Percentiles rank a stretch among this genome's conserved stretches.
Conservation (phyloP, 2,113 vertebrate species). For the Cricetomys ansorgei region DNA sequence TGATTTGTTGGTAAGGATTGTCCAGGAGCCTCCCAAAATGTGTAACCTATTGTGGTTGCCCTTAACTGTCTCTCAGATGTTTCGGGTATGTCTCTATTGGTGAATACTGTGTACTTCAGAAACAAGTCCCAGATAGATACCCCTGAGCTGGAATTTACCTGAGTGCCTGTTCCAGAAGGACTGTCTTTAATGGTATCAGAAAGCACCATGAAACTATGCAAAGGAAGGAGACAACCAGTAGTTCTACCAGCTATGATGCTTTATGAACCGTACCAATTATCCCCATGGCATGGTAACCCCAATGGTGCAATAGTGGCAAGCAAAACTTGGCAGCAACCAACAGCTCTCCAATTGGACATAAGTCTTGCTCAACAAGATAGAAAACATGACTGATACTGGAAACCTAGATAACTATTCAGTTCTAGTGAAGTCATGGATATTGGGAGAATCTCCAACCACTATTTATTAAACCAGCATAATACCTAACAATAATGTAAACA, state of each 20-base stretch:
- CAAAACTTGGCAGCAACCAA: not conserved
- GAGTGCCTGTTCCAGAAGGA: not conserved
- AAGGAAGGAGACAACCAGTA: not conserved
- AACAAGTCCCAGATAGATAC: not conserved
- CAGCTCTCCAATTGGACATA: not conserved
- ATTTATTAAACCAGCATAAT: not conserved
- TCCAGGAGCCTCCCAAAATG: not conserved
- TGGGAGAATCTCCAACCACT: not conserved
- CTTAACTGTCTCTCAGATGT: not conserved
- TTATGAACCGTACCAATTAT: not conserved
- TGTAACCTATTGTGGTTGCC: not conserved
- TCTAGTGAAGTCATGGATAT: not conserved
- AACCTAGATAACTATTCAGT: too few species aligned
- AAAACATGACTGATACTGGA: not conserved
- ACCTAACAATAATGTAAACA: not conserved
- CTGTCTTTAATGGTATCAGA: not conserved
- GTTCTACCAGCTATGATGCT: too few species aligned
- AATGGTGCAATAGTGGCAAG: rapidly evolving
- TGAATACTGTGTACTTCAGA: not conserved
- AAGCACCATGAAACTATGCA: not conserved
- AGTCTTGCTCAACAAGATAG: not conserved
- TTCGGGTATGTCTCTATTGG: not conserved
- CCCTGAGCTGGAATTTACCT: not conserved
- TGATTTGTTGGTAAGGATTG: not conserved
- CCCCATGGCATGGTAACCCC: too few species aligned